Evolutionary conservation across 2,888 invertebrate genomes (phyloP).

Genomic region (Mesorhabditis sp.): DNA sequence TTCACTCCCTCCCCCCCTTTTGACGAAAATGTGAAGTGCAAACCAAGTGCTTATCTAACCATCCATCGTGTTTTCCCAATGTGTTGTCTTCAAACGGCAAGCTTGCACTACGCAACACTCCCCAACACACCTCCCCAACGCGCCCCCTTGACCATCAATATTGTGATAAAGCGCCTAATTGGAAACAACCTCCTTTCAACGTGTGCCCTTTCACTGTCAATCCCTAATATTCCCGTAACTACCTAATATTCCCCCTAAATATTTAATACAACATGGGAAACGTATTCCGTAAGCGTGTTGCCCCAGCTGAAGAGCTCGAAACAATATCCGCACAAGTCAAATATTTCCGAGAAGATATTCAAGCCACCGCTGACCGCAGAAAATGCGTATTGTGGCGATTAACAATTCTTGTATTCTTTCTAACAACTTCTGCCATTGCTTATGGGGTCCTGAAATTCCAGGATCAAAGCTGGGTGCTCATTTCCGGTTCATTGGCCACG

Average conservation of each 20-base stretch:
- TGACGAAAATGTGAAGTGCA: no score
- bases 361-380: background rate
- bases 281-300: background rate
- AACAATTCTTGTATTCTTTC: background rate
- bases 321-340: background rate
- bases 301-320: background rate
- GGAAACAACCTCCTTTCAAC: no score
- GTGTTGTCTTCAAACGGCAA: no score
- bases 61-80: no score
- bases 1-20: no score
- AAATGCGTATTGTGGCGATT: background rate
- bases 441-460: background rate
- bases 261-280: background rate
- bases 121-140: no score
- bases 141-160: no score
- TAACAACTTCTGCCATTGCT: background rate
- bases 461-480: background rate
- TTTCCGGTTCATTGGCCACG: background rate
- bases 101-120: no score
- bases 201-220: background rate
- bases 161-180: no score
- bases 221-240: background rate
- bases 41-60: no score
- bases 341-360: background rate
- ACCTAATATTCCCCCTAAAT: background rate